Evolutionary conservation across 2,888 invertebrate genomes (phyloP).

Genomic region (Graphium colonna): DNA sequence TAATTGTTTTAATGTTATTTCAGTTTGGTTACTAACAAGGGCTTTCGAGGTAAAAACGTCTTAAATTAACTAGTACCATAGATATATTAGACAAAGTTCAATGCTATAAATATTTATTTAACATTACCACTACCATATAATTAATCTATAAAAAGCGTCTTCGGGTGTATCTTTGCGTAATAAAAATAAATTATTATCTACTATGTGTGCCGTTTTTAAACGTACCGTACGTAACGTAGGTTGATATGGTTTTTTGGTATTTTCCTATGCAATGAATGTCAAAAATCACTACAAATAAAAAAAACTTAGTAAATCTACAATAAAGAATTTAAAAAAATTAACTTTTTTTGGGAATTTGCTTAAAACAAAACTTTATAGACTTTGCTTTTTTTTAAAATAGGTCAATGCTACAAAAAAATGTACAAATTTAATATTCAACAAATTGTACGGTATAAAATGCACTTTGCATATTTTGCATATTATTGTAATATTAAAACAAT

Average conservation of each 20-base stretch:
- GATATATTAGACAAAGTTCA: conserved; percentile 3
- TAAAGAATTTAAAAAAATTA: neutral
- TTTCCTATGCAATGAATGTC: conserved; percentile 9
- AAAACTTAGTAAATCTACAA: too few species aligned
- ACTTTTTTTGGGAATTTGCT: conserved; percentile 1
- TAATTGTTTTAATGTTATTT: neutral
- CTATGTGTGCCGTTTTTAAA: conserved; percentile 31
- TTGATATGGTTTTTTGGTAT: conserved; percentile 37
- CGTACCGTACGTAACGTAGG: conserved; percentile 30
- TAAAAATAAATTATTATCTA: conserved; percentile 27
- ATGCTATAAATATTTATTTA: conserved; percentile 26
- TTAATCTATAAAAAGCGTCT: conserved; percentile 46
- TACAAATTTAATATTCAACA: conserved; percentile 14
- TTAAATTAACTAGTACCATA: neutral
- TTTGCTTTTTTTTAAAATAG: neutral
- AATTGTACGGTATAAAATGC: conserved; percentile 10
- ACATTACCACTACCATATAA: conserved; percentile 24
- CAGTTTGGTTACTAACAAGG: too few species aligned
- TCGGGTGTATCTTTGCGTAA: conserved; percentile 38
- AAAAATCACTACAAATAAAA: neutral
- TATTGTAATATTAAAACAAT: conserved; percentile 22
- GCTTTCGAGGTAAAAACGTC: too few species aligned
- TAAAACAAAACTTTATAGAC: neutral
- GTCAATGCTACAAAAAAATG: too few species aligned
- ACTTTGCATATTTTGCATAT: conserved; percentile 9